Base-by-base conservation (phyloP, 2,888 invertebrate species). In the Arge pagana region DNA sequence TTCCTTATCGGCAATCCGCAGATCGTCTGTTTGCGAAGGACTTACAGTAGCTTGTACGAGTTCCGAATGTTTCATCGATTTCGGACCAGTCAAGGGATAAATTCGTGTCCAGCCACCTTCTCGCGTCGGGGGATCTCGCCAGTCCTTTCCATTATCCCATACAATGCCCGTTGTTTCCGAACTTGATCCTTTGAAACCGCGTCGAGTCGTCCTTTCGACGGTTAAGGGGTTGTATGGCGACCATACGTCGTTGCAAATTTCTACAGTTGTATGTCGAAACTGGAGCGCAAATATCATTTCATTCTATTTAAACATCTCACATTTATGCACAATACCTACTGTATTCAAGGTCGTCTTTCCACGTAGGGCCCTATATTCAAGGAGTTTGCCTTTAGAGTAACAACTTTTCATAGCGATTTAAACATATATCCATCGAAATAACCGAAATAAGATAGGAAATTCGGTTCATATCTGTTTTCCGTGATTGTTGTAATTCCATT, bases 71-170 rank as follows among this genome's bases (percentile, higher is more conserved):
- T 67, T 66, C 19, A 57, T 18, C 8, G 50, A 42, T 26, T 61
- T 56, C 68, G 68, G 31, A 57, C 63, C 55, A 61, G 73, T 66
- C 50, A 84, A 75, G 0, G 92, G 92, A 76, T 87, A 91, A 53
- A 89, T 83, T 57, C 90, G 78, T 35, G 87, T 83, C 88, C 91
- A 92, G 31, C 87, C 86, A 0, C 92, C 92, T 55, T 88, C 86
- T 11, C 80, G 78, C 1, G 81, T 78, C 4, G 82, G 81, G 0
- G 87, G 83, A 30, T 80, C 77, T 60, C 80, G 81, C 89, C 89
- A 89, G 59, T 87, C 82, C 50, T 83, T 81, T 2, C 88, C 88
- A 61, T 88, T 89, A 28, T 88, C 87, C 88, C 88, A 89, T 5
- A 67, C 56, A 0, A 57, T 33, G 4, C 65, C 84, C n/a, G 79